Percentiles rank a stretch among this genome's conserved stretches.
phyloP scores from a whole-genome alignment of 2,797 vertebrate genomes.

The Cryptoblepharus egeriae region DNA sequence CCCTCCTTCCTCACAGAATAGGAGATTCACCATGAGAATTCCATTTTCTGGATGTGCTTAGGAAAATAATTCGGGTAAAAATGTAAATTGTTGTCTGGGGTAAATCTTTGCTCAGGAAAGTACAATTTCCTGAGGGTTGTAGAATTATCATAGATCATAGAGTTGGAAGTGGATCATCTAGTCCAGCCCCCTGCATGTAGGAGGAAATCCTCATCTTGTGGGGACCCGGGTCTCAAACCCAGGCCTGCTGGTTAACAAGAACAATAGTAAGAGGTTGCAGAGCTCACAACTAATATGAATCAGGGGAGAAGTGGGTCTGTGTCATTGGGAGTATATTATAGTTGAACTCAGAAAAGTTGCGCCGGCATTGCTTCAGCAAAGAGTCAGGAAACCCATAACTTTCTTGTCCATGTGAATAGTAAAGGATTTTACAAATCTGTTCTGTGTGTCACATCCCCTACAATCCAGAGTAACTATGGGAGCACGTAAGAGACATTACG shows the following conservation, averaged over 20 bases:
- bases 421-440: no score
- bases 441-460: no score
- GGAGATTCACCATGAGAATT: no score
- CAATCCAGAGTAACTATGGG: no score
- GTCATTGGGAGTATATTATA: constrained; percentile 17
- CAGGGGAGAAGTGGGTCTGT: constrained; percentile 27
- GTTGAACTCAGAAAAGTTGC: constrained; percentile 30
- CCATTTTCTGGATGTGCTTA: background rate
- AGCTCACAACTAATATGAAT: background rate
- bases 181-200: no score
- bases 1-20: no score
- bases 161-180: no score
- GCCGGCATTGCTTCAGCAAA: constrained; percentile 4
- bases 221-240: no score
- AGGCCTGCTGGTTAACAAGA: no score
- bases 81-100: constrained; percentile 42
- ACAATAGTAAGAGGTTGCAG: background rate
- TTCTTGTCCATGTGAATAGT: background rate
- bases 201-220: no score
- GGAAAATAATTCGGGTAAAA: constrained; percentile 15
- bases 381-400: background rate
- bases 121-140: constrained; percentile 30
- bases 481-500: no score
- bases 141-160: no score
- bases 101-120: constrained; percentile 45